A percentile compares a stretch with the other conserved stretches of the same genome.
These are phyloP conservation scores for Hepsetus odoe DNA, from an alignment of 2,113 vertebrate species.

Conservation along the genomic window DNA sequence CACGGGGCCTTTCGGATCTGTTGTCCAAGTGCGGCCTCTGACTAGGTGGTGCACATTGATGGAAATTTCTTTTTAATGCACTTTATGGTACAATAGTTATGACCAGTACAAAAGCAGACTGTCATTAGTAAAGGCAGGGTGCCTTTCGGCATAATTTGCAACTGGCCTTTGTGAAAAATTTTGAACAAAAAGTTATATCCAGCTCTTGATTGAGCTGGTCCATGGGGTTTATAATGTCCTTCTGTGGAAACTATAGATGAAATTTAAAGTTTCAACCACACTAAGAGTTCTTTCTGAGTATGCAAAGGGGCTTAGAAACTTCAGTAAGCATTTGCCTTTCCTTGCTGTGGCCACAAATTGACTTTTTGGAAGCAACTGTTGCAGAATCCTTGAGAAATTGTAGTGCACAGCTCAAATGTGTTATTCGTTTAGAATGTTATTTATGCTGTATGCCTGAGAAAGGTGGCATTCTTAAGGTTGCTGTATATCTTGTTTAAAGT, in stretches of 20 bases:
- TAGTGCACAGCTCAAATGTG: no score
- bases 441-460: no score
- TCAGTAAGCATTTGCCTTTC: no score
- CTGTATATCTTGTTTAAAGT: no score
- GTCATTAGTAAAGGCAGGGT: neutral
- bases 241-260: neutral
- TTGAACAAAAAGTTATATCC: neutral
- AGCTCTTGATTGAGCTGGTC: neutral
- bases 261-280: neutral
- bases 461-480: no score
- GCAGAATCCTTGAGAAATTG: no score
- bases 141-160: conserved; percentile 13
- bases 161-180: neutral
- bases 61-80: conserved; percentile 3
- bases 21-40: neutral
- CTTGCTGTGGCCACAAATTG: no score
- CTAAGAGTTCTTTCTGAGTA: neutral
- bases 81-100: neutral
- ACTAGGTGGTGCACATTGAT: conserved; percentile 13
- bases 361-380: no score
- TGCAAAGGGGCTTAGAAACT: neutral
- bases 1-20: neutral
- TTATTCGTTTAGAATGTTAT: no score
- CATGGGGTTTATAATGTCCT: neutral
- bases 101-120: neutral